Evolutionary conservation across 2,113 vertebrate genomes (phyloP).

Genomic region (Phainopepla nitens): DNA sequence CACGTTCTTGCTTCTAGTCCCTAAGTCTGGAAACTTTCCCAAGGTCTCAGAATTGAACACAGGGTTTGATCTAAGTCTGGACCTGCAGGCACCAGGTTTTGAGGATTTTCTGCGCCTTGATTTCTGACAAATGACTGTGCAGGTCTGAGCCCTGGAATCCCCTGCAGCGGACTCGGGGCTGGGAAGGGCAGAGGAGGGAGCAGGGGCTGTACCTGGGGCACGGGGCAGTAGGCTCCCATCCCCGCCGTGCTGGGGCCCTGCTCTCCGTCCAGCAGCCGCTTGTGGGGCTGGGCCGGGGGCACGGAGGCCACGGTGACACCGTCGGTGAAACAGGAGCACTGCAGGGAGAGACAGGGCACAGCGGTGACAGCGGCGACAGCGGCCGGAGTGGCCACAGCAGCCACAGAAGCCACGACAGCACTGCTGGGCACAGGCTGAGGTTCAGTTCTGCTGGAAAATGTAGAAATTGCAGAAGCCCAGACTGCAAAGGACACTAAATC

Average conservation of each 20-base stretch:
- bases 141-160: too few relatives aligned
- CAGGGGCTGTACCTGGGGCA: slow-evolving; percentile 76
- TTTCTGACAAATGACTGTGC: too few relatives aligned
- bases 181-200: too few relatives aligned
- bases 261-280: slow-evolving; percentile 78
- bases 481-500: neutral
- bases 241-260: slow-evolving; percentile 78
- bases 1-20: too few relatives aligned
- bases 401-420: neutral
- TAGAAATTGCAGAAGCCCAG: neutral
- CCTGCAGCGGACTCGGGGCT: too few relatives aligned
- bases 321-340: slow-evolving; percentile 88
- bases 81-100: too few relatives aligned
- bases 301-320: slow-evolving; percentile 73
- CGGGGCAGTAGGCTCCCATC: slow-evolving; percentile 86
- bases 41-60: too few relatives aligned
- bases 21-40: too few relatives aligned
- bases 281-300: slow-evolving; percentile 85
- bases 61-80: too few relatives aligned
- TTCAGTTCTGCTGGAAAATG: neutral
- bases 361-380: neutral
- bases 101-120: too few relatives aligned
- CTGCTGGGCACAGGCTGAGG: neutral
- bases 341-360: neutral
- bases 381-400: fast-evolving